Conservation (phyloP, 1,140 invertebrate genomes). For the Hesperophylax magnus region DNA sequence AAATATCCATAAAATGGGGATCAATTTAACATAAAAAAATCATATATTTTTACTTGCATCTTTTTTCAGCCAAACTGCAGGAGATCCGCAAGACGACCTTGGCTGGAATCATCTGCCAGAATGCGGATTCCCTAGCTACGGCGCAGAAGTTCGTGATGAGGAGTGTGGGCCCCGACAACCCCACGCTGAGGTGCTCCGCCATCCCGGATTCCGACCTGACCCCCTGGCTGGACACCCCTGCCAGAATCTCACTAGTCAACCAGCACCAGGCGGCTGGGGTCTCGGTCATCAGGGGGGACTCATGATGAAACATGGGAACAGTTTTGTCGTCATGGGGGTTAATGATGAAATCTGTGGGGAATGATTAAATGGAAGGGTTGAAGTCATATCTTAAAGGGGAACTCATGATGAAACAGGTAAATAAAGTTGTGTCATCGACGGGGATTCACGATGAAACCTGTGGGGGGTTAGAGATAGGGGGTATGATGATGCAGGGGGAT, state of each 20-base stretch:
- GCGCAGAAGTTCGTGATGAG: constrained; percentile 87
- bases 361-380: no score
- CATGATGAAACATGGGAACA: not conserved
- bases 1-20: not conserved
- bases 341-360: no score
- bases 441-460: no score
- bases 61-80: constrained; percentile 80
- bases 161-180: constrained; percentile 72
- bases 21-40: not conserved
- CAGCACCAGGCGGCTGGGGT: not conserved
- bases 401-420: no score
- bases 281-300: not conserved
- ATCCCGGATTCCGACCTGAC: constrained; percentile 72
- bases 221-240: constrained; percentile 72
- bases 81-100: constrained; percentile 89
- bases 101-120: constrained; percentile 91
- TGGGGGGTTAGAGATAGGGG: no score
- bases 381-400: no score
- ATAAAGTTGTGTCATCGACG: no score
- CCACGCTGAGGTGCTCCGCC: constrained; percentile 74
- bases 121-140: constrained; percentile 80
- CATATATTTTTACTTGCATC: not conserved
- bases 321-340: no score
- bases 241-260: not conserved
- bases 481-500: no score